Conservation (phyloP, 2,797 vertebrate species). For the Rhadinocentrus ornatus region DNA sequence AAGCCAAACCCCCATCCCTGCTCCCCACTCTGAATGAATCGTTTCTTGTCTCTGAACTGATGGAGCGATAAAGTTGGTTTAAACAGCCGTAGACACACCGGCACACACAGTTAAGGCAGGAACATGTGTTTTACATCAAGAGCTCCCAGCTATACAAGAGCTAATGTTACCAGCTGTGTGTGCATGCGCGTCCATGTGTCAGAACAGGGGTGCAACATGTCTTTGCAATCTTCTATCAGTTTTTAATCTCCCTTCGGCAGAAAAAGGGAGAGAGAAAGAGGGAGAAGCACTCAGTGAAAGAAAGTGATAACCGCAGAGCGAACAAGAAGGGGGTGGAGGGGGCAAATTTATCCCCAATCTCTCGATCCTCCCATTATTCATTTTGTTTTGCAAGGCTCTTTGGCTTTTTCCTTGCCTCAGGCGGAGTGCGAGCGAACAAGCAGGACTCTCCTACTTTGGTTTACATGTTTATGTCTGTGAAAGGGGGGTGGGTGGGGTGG, state of each 20-base stretch:
- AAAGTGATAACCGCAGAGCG: conserved; percentile 66
- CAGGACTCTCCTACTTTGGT: conserved; percentile 39
- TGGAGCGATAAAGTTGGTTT: conserved; percentile 83
- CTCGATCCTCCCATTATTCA: conserved; percentile 68
- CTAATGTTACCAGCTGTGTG: conserved; percentile 73
- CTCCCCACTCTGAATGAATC: conserved; percentile 72
- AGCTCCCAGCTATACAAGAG: conserved; percentile 76
- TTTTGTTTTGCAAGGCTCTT: conserved; percentile 57
- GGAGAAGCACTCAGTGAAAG: conserved; percentile 50
- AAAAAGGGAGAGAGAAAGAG: conserved; percentile 24
- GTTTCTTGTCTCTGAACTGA: conserved; percentile 80
- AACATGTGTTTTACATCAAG: conserved; percentile 83
- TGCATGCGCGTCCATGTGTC: conserved; percentile 40
- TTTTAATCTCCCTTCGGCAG: conserved; percentile 76
- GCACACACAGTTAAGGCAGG: conserved; percentile 68
- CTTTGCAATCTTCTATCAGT: conserved; percentile 78
- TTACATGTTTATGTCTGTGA: conserved; percentile 18
- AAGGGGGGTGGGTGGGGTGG: not conserved
- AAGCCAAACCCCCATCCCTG: not conserved
- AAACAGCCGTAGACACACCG: conserved; percentile 77
- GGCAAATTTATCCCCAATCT: conserved; percentile 58
- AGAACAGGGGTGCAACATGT: conserved; percentile 78
- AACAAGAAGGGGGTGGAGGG: conserved; percentile 9
- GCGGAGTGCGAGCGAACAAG: conserved; percentile 34
- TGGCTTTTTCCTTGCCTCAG: conserved; percentile 53